These are phyloP conservation scores for Chromis chromis DNA, from an alignment of 2,797 vertebrate genomes.

Conservation along the genomic window DNA sequence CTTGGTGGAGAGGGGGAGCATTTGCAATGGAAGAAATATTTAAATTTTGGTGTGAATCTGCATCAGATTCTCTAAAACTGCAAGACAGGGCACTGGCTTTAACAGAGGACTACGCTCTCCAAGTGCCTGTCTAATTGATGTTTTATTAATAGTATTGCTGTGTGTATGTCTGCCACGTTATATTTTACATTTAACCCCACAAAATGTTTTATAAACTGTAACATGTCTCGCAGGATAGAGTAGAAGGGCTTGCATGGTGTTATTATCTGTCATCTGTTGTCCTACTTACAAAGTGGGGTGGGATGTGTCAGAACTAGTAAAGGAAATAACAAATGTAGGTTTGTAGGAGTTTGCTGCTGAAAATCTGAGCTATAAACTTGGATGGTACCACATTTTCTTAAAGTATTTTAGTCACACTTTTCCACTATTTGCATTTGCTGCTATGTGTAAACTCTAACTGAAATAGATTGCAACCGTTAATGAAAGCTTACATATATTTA, in stretches of 20 bases:
- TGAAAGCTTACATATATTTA: not conserved
- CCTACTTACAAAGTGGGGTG: not conserved
- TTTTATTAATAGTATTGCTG: not conserved
- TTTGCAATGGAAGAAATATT: no score
- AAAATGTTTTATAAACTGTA: not conserved
- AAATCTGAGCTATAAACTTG: not conserved
- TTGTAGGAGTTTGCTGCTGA: conserved; percentile 21
- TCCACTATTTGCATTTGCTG: conserved; percentile 9
- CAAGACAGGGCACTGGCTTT: no score
- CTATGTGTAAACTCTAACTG: not conserved
- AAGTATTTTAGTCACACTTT: not conserved
- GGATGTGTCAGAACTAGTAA: not conserved
- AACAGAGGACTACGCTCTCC: no score
- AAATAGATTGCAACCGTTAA: not conserved
- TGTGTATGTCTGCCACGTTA: not conserved
- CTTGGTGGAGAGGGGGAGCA: no score
- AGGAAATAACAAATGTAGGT: not conserved
- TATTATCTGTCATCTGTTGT: not conserved
- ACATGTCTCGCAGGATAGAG: not conserved
- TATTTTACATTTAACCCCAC: conserved; percentile 11
- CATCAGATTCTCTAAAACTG: no score
- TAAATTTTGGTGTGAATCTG: no score
- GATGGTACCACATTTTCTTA: not conserved
- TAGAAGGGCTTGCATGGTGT: not conserved
- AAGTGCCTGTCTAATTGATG: no score